Evolutionary conservation across 2,113 vertebrate genomes (phyloP), one percentile per base, ranked within the genome.

Genomic region (Anoplopoma fimbria): DNA sequence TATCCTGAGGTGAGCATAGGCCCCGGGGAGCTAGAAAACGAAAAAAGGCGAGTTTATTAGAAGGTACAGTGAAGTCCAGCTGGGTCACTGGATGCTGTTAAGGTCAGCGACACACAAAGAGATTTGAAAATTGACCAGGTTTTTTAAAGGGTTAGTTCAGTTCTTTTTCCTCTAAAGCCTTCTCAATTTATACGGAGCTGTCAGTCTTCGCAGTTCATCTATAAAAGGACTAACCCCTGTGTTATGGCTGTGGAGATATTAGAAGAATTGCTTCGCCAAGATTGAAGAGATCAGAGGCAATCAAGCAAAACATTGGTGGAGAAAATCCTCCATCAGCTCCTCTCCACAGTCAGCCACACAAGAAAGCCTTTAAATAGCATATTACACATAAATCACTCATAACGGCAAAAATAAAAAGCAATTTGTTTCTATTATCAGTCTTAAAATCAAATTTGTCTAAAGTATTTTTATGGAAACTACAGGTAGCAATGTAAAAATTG

Each of bases 1-100:
- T 69, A 86, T 89, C 77, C 87, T 51, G 31, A 77, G 83, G 88
- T 88, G 87, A 89, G 73, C 65, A 76, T 23, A 45, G 79, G 34
- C 84, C 74, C 75, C 0, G 0, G 73, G 83, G 85, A 82, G 73
- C 55, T 53, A 12, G 51, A 1, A 9, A 23, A 49, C 60, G 1
- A 89, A 53, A 69, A 71, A 79, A 81, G 60, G 36, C 64, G 0
- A n/a, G 67, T 74, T 5, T 81, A 87, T 69, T 55, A 84, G 82
- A 79, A 19, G 47, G 27, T 25, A 47, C 25, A 27, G 58, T 86
- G 4, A 73, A 89, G 85, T 77, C 45, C 65, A 23, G 10, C 62
- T 4, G 55, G 81, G 73, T 89, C 87, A 47, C n/a, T 67, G n/a
- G 73, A 33, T 69, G 69, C 61, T 34, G 69, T 47, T 81, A 33